Evolutionary conservation across 2,113 vertebrate genomes (phyloP).

Genomic region (Rhinolophus ferrumequinum): DNA sequence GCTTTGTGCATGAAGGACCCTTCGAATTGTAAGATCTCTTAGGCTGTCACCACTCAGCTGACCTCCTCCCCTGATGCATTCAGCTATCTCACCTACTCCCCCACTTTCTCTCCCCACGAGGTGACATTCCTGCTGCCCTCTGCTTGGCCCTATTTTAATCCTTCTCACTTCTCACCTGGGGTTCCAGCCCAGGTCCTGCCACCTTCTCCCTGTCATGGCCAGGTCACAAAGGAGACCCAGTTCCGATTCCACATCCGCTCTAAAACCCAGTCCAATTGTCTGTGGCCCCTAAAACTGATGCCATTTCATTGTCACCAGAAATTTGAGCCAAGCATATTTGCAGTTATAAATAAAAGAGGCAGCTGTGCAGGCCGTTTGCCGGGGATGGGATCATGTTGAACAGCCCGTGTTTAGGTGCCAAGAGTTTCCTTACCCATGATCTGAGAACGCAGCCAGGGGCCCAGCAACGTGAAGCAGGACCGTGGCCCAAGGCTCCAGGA

Average conservation of each 20-base stretch:
- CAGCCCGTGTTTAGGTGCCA: fast-evolving
- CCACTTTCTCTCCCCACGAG: neutral
- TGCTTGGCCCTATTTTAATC: neutral
- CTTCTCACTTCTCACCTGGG: neutral
- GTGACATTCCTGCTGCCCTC: neutral
- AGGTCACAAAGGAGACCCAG: neutral
- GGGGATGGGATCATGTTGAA: fast-evolving
- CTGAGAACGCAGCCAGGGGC: neutral
- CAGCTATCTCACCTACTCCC: neutral
- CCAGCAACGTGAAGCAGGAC: neutral
- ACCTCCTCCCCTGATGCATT: neutral
- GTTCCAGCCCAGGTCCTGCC: neutral
- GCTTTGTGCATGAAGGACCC: neutral
- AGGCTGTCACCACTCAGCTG: neutral
- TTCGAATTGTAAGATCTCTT: neutral
- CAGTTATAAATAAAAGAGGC: neutral
- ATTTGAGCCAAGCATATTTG: neutral
- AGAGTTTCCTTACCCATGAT: neutral
- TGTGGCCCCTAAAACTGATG: neutral
- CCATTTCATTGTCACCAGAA: neutral
- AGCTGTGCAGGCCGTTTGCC: neutral
- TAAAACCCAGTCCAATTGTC: neutral
- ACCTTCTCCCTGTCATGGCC: neutral
- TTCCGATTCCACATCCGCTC: neutral
- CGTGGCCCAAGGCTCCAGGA: neutral